A percentile compares a stretch with the other conserved stretches of the same genome.
Evolutionary conservation across 2,797 vertebrate genomes (phyloP).

Genomic region (Hozukius guyotensis): DNA sequence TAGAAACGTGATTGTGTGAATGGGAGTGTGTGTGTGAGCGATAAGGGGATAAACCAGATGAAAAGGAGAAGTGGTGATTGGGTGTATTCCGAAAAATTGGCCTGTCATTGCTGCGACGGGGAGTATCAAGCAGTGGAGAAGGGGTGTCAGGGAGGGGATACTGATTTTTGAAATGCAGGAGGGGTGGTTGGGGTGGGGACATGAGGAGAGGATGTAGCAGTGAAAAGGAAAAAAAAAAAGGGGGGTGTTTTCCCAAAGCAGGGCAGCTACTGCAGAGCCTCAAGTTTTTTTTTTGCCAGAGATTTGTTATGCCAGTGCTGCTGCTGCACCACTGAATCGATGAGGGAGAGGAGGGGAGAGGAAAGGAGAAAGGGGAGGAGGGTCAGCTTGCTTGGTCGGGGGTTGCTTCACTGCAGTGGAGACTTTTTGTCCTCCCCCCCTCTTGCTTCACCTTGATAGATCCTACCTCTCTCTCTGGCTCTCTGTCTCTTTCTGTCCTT

Average conservation of each 20-base stretch:
- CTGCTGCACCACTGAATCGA: constrained; percentile 67
- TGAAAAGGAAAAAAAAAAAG: background rate
- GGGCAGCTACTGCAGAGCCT: constrained; percentile 62
- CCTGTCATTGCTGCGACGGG: background rate
- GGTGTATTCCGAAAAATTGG: background rate
- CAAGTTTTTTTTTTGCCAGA: constrained; percentile 10
- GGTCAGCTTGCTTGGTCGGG: constrained; percentile 39
- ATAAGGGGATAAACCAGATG: background rate
- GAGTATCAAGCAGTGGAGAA: background rate
- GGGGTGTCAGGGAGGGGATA: background rate
- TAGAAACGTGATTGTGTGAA: background rate
- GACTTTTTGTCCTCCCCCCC: constrained; percentile 22
- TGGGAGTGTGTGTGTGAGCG: background rate
- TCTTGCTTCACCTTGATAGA: constrained; percentile 21
- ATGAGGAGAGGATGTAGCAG: background rate
- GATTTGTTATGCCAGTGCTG: constrained; percentile 55
- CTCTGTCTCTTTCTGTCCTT: constrained; percentile 15
- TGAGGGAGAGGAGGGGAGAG: constrained; percentile 34
- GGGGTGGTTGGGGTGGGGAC: background rate
- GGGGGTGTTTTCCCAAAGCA: constrained; percentile 58
- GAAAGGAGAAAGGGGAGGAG: constrained; percentile 39
- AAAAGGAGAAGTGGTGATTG: background rate
- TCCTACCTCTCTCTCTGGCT: constrained; percentile 12
- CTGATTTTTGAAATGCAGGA: background rate
- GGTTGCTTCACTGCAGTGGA: constrained; percentile 66